Base-by-base conservation (phyloP, 1,140 invertebrate genomes). In the Cyrtorhinus lividipennis region DNA sequence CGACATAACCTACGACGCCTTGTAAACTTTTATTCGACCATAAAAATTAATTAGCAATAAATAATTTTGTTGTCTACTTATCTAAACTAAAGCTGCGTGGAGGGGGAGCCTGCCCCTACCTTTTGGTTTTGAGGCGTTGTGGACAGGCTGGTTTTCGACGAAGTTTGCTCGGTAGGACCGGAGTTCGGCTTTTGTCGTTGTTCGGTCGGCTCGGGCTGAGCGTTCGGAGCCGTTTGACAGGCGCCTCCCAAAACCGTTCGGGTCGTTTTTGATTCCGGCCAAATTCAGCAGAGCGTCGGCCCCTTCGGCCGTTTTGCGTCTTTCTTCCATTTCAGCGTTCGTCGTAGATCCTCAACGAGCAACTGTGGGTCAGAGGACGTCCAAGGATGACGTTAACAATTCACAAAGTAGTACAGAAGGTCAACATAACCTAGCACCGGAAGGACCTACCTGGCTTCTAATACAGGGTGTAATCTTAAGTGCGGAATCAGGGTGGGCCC, bases 261-360 rank as follows among this genome's bases (percentile, higher is more conserved):
- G 15, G 45, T 26, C 18, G 76, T n/a, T 78, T 53, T 68, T 75
- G 5, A 83, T 79, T 5, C 83, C 83, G 0, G 85, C 85, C 23
- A 87, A 72, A 72, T 87, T 86, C 13, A 90, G 72, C 46, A 90
- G 72, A 0, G 87, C 87, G 68, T 89, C 86, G 0, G 70, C 70
- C 63, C 87, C 87, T 72, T 89, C 87, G 18, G 82, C 84, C 58
- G 87, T 85, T 66, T 84, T 84, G 58, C 84, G 78, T 70, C 84
- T 82, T 71, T 88, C 86, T 66, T 86, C 85, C 5, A 61, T n/a
- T 1, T 65, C 58, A 3, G 45, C 38, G 15, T n/a, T 64, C 63
- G 30, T 60, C 58, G 45, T 59, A 64, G 26, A n/a, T 63, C 27
- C 56, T 26, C 3, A 63, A 24, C 8, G 62, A 63, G 38, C 62